Evolutionary conservation across 2,113 vertebrate genomes (phyloP), one percentile per base, ranked within the genome.

Genomic region (Catharus fuscescens): DNA sequence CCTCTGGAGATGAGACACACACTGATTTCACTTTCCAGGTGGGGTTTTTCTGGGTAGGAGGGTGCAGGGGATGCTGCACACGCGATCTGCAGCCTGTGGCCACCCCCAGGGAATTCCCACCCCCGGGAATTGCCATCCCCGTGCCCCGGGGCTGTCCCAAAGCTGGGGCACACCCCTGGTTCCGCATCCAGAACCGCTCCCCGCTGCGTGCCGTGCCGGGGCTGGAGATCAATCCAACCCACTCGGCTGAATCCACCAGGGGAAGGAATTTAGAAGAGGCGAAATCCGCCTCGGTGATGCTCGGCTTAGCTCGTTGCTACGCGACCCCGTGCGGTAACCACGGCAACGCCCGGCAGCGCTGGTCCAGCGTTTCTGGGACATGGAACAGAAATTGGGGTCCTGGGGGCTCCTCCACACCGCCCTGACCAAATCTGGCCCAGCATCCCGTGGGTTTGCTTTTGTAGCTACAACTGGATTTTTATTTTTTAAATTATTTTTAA

Each of bases 301-400:
- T 96, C 91, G 60, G 94, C 83, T 94, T 40, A 86, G 96, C 74
- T 78, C 81, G 98, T 98, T 98, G 98, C 97, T 97, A 98, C n/a
- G 98, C 97, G 91, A 95, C 97, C 31, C 91, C 70, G 86, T 95
- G 67, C 83, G 50, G 97, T 95, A 97, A 66, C 98, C 97, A 98
- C 93, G 89, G 97, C 90, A 97, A 98, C 97, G 60, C 25, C 80
- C 78, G 15, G 57, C 59, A 69, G 80, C 83, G 64, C 77, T 77
- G 59, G 34, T 6, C 10, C 70, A 14, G 93, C 90, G 62, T 89
- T 81, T 38, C 61, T 67, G 80, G 47, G 82, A 44, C 1, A 1
- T 24, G 36, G 61, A 74, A 31, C 2, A 53, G 19, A 38, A 32
- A 42, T 64, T 13, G 89, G 40, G 64, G 26, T 65, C 36, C 70